Evolutionary conservation across 2,888 invertebrate species (phyloP).

Genomic region (Nomada goodeniana): DNA sequence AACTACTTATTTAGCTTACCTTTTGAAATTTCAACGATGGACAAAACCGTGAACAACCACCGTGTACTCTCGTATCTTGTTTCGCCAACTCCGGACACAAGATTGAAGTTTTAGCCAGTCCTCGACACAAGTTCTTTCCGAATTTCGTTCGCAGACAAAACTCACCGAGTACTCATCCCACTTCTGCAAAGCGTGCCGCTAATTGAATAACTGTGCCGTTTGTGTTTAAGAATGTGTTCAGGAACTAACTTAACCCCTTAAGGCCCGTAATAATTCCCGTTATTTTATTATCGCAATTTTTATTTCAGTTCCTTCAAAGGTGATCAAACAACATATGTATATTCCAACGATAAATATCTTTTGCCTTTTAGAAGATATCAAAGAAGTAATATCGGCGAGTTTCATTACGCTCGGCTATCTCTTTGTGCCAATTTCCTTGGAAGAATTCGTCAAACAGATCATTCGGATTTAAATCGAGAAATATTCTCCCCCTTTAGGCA

Average conservation of each 20-base stretch:
- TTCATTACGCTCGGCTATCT: neutral
- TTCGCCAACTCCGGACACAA: neutral
- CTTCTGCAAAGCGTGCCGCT: neutral
- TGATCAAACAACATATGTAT: too few species aligned
- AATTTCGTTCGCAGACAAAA: constrained; percentile 23
- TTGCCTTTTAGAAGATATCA: too few species aligned
- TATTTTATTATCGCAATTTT: neutral
- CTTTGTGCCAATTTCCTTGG: neutral
- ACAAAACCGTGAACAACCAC: neutral
- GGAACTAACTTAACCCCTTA: neutral
- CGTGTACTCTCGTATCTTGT: neutral
- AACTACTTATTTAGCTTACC: neutral
- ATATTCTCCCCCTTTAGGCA: neutral
- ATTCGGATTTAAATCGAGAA: neutral
- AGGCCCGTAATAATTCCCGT: constrained; percentile 4
- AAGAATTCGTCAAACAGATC: neutral
- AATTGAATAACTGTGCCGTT: constrained; percentile 20
- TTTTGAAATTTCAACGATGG: constrained; percentile 7
- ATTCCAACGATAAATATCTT: too few species aligned
- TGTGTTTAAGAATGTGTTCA: neutral
- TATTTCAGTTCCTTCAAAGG: too few species aligned
- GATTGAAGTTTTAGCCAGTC: neutral
- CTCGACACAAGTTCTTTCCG: constrained; percentile 18
- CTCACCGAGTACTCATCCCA: constrained; percentile 6
- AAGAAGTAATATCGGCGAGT: too few species aligned